Evolutionary conservation across 2,113 vertebrate species (phyloP), one percentile per base, ranked within the genome.

Genomic region (Columba livia): DNA sequence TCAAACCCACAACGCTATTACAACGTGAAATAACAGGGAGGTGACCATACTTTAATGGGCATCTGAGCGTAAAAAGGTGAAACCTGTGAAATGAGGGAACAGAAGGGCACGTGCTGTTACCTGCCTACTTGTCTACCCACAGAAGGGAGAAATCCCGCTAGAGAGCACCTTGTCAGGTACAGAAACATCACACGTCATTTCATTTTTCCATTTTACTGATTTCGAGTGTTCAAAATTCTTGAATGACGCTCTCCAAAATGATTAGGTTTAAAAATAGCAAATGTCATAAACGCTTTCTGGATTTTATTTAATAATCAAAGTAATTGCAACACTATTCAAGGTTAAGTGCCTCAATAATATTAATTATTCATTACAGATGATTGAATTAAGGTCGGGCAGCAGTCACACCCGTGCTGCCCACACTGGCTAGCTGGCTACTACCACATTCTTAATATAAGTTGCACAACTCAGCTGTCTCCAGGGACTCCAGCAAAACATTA

Each of bases 241-340:
- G 61, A 94, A 88, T 57, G 67, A 80, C 1, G 2, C 88, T 88
- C 82, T 93, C 85, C 88, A 94, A 75, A 83, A 88, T 96, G 84
- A 94, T 78, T 65, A 95, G 65, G 73, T 90, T 94, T 92, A 89
- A 96, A 97, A 89, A 92, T 89, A 95, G 95, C 15, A 90, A 93
- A 89, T 85, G 85, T 80, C 73, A 79, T 65, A 81, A 89, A 71
- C 4, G 28, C 77, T 90, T 90, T 93, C 90, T 95, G 83, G 79
- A 20, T 94, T 90, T 90, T 79, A 84, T 86, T 93, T 85, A 54
- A 57, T 83, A 74, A 94, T 89, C 88, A 88, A 91, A 88, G 69
- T 88, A 94, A 94, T 95, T 89, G 75, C 79, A 67, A 25, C 66
- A 8, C 32, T 40, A 15, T 84, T 87, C 72, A 92, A 90, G 77